Conservation (phyloP, 1,140 invertebrate species). For the Zaprionus ornatus region DNA sequence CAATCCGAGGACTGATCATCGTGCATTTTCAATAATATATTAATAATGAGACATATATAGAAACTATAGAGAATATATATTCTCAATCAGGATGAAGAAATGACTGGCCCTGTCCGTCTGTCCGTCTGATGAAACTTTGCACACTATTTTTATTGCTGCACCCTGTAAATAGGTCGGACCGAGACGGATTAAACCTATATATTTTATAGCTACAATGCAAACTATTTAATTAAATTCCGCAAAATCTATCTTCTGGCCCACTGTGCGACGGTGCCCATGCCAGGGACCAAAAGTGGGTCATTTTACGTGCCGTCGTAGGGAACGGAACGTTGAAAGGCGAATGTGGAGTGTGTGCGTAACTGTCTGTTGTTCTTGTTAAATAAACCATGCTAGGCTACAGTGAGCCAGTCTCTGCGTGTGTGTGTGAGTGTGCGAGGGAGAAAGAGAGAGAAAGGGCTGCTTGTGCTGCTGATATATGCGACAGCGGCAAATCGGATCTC, state of each 20-base stretch:
- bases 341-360: slow-evolving; percentile 14
- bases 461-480: slow-evolving; percentile 22
- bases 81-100: too few relatives aligned
- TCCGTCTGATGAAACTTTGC: too few relatives aligned
- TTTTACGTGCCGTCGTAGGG: slow-evolving; percentile 45
- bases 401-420: slow-evolving; percentile 23
- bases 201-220: too few relatives aligned
- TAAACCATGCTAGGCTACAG: slow-evolving; percentile 63
- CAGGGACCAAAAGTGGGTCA: slow-evolving; percentile 74
- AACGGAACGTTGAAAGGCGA: slow-evolving; percentile 41
- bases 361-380: slow-evolving; percentile 76
- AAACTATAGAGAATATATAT: too few relatives aligned
- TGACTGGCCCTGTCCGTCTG: too few relatives aligned
- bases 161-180: too few relatives aligned
- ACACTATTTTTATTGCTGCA: too few relatives aligned
- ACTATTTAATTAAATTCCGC: too few relatives aligned
- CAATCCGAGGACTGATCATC: too few relatives aligned
- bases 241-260: not conserved
- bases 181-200: too few relatives aligned
- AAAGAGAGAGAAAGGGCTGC: slow-evolving; percentile 14
- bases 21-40: too few relatives aligned
- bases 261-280: slow-evolving; percentile 17
- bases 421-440: slow-evolving; percentile 16
- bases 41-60: too few relatives aligned
- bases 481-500: slow-evolving; percentile 30